Percentiles rank a stretch among this genome's conserved stretches.
phyloP scores from a whole-genome alignment of 2,113 vertebrate genomes.

The Ptilorrhoa leucosticta region DNA sequence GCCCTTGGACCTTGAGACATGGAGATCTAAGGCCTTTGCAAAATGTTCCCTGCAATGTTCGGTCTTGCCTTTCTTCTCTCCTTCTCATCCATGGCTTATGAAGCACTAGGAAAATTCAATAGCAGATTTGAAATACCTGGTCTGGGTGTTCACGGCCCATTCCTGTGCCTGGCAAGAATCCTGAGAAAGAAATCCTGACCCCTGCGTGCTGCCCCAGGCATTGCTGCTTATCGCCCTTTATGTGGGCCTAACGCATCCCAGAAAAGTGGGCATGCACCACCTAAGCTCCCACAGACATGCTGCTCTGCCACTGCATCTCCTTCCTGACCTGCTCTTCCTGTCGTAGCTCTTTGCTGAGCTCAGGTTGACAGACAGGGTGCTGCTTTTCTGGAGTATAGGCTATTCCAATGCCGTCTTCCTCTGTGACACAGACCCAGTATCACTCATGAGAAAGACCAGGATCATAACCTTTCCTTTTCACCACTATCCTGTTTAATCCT shows the following conservation, averaged over 20 bases:
- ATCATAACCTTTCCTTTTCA: neutral
- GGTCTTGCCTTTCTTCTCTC: neutral
- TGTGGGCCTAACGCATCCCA: slow-evolving; percentile 7
- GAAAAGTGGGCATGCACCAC: neutral
- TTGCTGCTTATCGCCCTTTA: neutral
- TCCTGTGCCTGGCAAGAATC: slow-evolving; percentile 11
- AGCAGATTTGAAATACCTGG: neutral
- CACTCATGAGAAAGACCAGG: neutral
- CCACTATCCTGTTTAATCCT: neutral
- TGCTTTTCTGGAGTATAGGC: neutral
- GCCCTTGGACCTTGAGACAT: neutral
- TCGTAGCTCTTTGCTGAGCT: slow-evolving; percentile 4
- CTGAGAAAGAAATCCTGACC: slow-evolving; percentile 26
- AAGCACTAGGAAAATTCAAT: neutral
- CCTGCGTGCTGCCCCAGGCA: neutral
- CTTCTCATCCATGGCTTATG: neutral
- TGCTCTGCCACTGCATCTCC: neutral
- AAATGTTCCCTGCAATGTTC: neutral
- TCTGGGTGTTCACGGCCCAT: neutral
- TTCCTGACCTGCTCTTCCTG: slow-evolving; percentile 45
- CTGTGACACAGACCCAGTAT: neutral
- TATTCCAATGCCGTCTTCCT: neutral
- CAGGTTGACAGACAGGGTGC: neutral
- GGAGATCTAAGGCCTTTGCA: neutral
- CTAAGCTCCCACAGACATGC: slow-evolving; percentile 24